Evolutionary conservation across 2,888 invertebrate species (phyloP), one percentile per base, ranked within the genome.

Genomic region (Norana najaformis): DNA sequence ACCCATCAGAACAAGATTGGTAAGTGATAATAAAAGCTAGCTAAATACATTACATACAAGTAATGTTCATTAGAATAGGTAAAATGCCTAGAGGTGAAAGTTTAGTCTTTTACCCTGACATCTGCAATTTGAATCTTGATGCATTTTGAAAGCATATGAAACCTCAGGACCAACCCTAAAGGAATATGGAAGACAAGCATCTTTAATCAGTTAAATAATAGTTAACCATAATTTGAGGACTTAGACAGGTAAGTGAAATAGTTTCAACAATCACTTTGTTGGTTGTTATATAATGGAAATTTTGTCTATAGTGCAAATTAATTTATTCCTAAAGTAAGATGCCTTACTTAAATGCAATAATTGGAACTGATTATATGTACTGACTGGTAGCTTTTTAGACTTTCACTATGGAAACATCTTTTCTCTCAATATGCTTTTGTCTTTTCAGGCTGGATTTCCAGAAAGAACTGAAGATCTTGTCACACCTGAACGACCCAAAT

Each of bases 381-480:
- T 18, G 18, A 53, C 30, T 30, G 23, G 11, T 53, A 3, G 5
- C 3, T 23, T 4, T 23, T 30, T n/a, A n/a, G 2, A 53, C 30
- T 4, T 30, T 8, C 23, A 30, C 30, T 16, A 3, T 4, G n/a
- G 11, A 30, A 69, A n/a, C n/a, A n/a, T n/a, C 69, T 69, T 69
- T n/a, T 69, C 8, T 69, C 23, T 47, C 47, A 47, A 23, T 47
- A 11, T 47, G 8, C 69, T 11, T 69, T 69, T 69, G 30, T 69
- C 11, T 36, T 37, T 37, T 89, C n/a, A 90, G 91, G 88, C 37
- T 83, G 34, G 89, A 91, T 69, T 91, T 98, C 94, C 97, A 97
- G 94, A 96, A 97, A 89, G 98, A 98, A 95, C 97, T 97, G 34
- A 96, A 97, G 93, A 97, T 97, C 92, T 95, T 98, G 93, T 97